Evolutionary conservation across 1,140 invertebrate genomes (phyloP).

Genomic region (Pseudomyrmex cubaensis): DNA sequence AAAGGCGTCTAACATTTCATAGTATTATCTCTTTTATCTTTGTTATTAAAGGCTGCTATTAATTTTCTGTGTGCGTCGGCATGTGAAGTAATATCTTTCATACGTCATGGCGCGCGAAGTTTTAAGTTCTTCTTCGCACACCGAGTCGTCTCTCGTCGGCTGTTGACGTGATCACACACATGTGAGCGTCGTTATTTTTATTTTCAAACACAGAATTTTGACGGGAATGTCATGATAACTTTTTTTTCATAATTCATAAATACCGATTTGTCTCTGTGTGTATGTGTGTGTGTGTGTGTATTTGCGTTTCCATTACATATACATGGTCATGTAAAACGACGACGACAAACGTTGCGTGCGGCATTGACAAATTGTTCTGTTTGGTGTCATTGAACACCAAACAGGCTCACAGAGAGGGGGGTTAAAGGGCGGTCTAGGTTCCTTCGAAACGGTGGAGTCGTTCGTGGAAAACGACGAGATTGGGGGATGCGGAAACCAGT

Average conservation of each 20-base stretch:
- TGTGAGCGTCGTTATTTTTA: conserved; percentile 42
- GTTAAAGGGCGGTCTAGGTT: background rate
- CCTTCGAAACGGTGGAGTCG: conserved; percentile 15
- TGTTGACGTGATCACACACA: background rate
- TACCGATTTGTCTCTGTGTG: background rate
- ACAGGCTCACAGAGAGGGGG: background rate
- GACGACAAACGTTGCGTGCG: conserved; percentile 49
- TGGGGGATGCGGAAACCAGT: background rate
- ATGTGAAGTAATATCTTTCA: conserved; percentile 16
- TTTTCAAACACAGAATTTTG: conserved; percentile 2
- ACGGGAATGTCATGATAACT: background rate
- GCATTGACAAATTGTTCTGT: conserved; percentile 57
- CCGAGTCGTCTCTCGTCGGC: background rate
- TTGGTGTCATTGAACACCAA: conserved; percentile 40
- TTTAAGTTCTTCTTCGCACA: background rate
- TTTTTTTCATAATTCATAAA: background rate
- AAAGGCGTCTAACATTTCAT: conserved; percentile 1
- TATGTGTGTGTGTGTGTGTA: background rate
- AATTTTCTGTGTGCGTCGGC: conserved; percentile 4
- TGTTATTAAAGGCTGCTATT: conserved; percentile 27
- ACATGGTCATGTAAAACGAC: conserved; percentile 33
- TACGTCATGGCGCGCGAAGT: background rate
- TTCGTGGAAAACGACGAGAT: conserved; percentile 12
- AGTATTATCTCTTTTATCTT: background rate
- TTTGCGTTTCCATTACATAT: background rate